These are phyloP conservation scores for Pelagia noctiluca DNA, from an alignment of 30 jellyfish, hydroid and myxozoan species.

Conservation along the genomic window DNA sequence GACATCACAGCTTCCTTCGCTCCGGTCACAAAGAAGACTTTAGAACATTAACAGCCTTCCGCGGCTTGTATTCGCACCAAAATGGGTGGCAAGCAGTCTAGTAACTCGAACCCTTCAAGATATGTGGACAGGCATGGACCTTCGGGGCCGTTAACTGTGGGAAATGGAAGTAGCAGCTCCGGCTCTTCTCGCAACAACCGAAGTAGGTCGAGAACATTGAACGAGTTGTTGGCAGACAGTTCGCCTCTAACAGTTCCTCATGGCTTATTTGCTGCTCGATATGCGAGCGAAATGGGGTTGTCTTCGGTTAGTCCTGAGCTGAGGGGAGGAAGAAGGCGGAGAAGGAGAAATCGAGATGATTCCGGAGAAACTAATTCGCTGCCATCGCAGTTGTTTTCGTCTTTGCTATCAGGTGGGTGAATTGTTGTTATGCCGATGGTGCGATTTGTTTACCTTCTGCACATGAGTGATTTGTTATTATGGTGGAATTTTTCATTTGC, in stretches of 20 bases:
- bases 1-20: too few relatives aligned
- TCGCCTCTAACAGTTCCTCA: constrained; percentile 60
- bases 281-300: constrained; percentile 63
- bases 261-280: constrained; percentile 49
- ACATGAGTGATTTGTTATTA: not conserved
- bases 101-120: constrained; percentile 53
- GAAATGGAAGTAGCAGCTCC: constrained; percentile 42
- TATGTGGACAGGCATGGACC: constrained; percentile 21
- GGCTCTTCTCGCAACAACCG: constrained; percentile 38
- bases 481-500: not conserved
- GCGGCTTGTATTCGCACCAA: too few relatives aligned
- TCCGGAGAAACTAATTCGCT: constrained; percentile 84
- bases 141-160: constrained; percentile 21
- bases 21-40: too few relatives aligned
- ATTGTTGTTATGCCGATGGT: not conserved
- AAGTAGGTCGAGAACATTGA: constrained; percentile 54
- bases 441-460: not conserved
- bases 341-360: constrained; percentile 83
- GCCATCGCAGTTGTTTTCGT: constrained; percentile 89
- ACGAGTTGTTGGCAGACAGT: constrained; percentile 32
- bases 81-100: constrained; percentile 72
- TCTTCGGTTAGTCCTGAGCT: constrained; percentile 45
- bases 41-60: too few relatives aligned
- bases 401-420: constrained; percentile 91
- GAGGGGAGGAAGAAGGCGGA: constrained; percentile 64